These are phyloP conservation scores for Tenthredo amoena DNA, from an alignment of 2,888 invertebrate genomes.

Conservation along the genomic window DNA sequence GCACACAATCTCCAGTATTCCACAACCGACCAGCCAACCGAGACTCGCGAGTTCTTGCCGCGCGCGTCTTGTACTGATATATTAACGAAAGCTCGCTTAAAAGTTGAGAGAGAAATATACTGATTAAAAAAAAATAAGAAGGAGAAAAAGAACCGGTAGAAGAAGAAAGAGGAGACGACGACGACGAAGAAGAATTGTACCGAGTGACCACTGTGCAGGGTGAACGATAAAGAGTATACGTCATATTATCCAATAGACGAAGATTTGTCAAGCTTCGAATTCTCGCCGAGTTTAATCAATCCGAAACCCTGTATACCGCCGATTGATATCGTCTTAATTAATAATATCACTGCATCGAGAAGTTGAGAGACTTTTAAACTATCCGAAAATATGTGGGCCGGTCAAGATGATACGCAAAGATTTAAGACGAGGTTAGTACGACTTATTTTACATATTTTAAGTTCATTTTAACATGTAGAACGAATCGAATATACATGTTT, in stretches of 20 bases:
- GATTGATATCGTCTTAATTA: not conserved
- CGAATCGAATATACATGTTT: too few relatives aligned
- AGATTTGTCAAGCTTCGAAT: not conserved
- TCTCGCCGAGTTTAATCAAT: not conserved
- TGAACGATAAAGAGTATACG: not conserved
- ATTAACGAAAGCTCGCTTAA: not conserved
- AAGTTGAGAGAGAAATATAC: not conserved
- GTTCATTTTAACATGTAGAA: not conserved
- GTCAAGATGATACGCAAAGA: conserved; percentile 73
- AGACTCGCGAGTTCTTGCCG: conserved; percentile 54
- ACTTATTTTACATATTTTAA: not conserved
- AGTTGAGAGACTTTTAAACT: not conserved
- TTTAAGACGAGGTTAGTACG: conserved; percentile 73
- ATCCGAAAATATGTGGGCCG: conserved; percentile 70
- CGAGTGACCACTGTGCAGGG: conserved; percentile 6
- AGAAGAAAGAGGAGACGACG: not conserved
- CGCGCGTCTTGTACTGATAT: conserved; percentile 14
- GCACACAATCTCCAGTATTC: conserved; percentile 55
- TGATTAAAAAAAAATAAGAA: not conserved
- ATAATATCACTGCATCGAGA: not conserved
- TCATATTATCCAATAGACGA: not conserved
- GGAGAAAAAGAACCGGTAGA: not conserved
- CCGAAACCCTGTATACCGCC: not conserved
- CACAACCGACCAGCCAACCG: conserved; percentile 59
- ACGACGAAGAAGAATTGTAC: not conserved